Evolutionary conservation across 2,888 invertebrate genomes (phyloP), one percentile per base, ranked within the genome.

Genomic region (Leptinotarsa rubiginosa): DNA sequence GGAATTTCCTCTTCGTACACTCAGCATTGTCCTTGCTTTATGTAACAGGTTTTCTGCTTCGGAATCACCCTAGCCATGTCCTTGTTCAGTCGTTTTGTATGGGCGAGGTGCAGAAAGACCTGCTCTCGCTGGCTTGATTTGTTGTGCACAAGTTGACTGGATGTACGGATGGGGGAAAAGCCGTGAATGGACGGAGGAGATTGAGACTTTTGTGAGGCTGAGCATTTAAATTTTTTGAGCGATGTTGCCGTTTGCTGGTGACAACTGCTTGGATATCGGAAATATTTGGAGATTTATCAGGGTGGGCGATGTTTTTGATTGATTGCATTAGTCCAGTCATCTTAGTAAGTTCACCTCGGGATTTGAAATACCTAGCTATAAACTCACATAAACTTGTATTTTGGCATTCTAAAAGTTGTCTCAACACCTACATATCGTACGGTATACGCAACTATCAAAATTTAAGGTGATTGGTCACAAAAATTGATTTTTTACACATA

Each of bases 11-110:
- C 82, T 84, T 75, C 73, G 74, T 47, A 69, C 69, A 69, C 69
- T 54, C 56, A 41, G 69, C 70, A 79, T 80, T 81, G 83, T 86
- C 85, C 84, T 86, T 85, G 85, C 86, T 85, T 85, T 84, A 84
- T 83, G 85, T 86, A 86, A 86, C 86, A 86, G 86, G 86, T 86
- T 85, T 83, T 81, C 84, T 84, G 82, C 82, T 79, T 80, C 81
- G 86, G 87, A 87, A 87, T 87, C 87, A 86, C 87, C 86, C 81
- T 81, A 62, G 68, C 77, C 69, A 77, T 81, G 84, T 86, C 86
- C 83, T 86, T 86, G 84, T 85, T 79, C 65, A 54, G 31, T 22
- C 22, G 62, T 54, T 64, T 70, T 54, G 54, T 75, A 75, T 75
- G 73, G 75, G 75, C 75, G 75, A 73, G 73, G 75, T 65, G 65